Base-by-base conservation (phyloP, 2,113 vertebrate species). In the Tychaedon coryphoeus region DNA sequence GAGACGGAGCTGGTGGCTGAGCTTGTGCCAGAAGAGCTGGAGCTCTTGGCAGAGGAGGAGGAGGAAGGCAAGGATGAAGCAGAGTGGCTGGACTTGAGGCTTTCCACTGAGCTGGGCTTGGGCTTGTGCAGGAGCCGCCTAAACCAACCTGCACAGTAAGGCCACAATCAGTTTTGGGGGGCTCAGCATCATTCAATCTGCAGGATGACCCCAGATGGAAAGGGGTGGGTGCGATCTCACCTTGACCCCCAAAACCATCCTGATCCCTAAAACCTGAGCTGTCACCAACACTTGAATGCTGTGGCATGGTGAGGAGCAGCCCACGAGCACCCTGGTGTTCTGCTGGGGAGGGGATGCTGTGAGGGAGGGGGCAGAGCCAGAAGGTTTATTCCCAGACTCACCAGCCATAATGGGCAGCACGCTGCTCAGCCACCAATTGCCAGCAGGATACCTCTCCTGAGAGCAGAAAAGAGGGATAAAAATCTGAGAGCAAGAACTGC, bases 71-170 rank as follows among this genome's bases (percentile, higher is more conserved):
- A 93, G 22, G 76, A 71, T 4, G 87, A 78, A 48, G 58, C 1
- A 3, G 84, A 78, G 34, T 0, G 4, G 36, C 23, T 20, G 19
- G 70, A 1, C 2, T n/a, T 33, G 34, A 61, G 45, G 28, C 28
- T 92, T 47, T 93, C 92, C 7, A 9, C 10, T 0, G 81, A 60
- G 18, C 19, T 4, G 47, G 75, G 75, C 92, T 81, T 97, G 47
- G 94, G 47, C 31, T 96, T 98, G 92, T 84, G 83, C 48, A 98
- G 81, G 23, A 97, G 62, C 31, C 96, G 87, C 78, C 95, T 97
- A 95, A 98, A 95, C 97, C 98, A 98, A 38, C 96, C 98, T 98
- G 92, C 1, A n/a, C 72, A 80, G 26, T 6, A 36, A 36, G 19
- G 48, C 9, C 8, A 4, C 0, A 3, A 60, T 64, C 34, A 93